Conservation (phyloP, 2,888 invertebrate species). For the Conomelus anceps region DNA sequence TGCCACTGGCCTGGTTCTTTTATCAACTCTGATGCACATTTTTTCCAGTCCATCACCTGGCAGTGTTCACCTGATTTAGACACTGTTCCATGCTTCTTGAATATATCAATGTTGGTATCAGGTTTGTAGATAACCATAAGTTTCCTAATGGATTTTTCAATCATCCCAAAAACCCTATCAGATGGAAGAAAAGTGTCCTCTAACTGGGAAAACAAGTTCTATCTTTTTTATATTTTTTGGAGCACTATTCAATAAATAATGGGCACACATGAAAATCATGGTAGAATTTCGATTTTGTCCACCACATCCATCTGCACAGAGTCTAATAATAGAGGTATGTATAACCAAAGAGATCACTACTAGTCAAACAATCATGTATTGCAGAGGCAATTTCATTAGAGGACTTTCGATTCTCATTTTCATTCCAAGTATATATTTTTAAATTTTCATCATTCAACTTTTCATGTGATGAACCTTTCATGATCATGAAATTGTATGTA, state of each 20-base stretch:
- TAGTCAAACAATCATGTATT: too few species aligned
- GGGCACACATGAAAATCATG: constrained; percentile 16
- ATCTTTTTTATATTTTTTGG: constrained; percentile 2
- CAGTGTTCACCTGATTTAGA: constrained; percentile 14
- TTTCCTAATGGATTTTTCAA: constrained; percentile 26
- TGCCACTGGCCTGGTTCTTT: constrained; percentile 18
- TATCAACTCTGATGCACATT: neutral
- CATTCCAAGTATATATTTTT: too few species aligned
- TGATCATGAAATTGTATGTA: too few species aligned
- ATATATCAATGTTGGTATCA: constrained; percentile 23
- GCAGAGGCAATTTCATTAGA: too few species aligned
- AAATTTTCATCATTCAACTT: too few species aligned
- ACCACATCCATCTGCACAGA: constrained; percentile 21
- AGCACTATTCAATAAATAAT: constrained; percentile 7
- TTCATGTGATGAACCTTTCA: too few species aligned
- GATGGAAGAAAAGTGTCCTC: constrained; percentile 26
- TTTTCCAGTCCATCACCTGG: constrained; percentile 21
- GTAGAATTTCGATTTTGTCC: constrained; percentile 20
- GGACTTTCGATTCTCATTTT: too few species aligned
- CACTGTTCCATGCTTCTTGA: constrained; percentile 19
- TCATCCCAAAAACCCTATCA: constrained; percentile 28
- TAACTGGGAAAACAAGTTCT: constrained; percentile 15
- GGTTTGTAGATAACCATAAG: constrained; percentile 24
- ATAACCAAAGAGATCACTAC: too few species aligned
- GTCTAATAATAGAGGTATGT: too few species aligned